Evolutionary conservation across 2,888 invertebrate species (phyloP).

Genomic region (Scaptodrosophila latifasciaeformis): DNA sequence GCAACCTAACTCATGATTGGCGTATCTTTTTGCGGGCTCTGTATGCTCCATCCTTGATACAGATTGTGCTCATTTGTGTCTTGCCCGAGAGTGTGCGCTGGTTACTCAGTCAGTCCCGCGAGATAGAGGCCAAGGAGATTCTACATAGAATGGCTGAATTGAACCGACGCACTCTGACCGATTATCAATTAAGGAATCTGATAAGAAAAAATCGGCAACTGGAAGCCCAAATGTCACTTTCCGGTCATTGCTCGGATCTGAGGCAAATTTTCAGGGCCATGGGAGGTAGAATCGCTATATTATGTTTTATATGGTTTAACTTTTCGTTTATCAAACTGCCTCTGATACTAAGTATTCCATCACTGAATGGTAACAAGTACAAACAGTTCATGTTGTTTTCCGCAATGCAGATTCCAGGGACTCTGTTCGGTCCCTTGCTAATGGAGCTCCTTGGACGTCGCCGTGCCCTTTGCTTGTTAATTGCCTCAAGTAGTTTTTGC

Average conservation of each 20-base stretch:
- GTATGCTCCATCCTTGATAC: constrained; percentile 81
- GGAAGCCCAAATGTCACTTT: constrained; percentile 16
- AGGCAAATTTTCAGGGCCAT: constrained; percentile 51
- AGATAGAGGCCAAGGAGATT: constrained; percentile 77
- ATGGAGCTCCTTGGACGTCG: constrained; percentile 81
- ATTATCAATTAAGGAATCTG: constrained; percentile 42
- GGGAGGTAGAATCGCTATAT: constrained; percentile 75
- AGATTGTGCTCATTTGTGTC: constrained; percentile 81
- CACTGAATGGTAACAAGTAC: constrained; percentile 83
- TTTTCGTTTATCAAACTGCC: constrained; percentile 86
- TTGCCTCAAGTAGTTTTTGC: constrained; percentile 37
- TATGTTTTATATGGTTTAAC: constrained; percentile 86
- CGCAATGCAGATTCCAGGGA: constrained; percentile 83
- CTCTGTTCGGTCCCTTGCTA: constrained; percentile 79
- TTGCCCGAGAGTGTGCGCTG: constrained; percentile 85
- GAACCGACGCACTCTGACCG: constrained; percentile 74
- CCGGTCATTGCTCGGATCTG: constrained; percentile 38
- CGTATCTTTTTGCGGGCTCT: constrained; percentile 79
- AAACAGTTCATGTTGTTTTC: constrained; percentile 80
- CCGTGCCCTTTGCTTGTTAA: constrained; percentile 77
- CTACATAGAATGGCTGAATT: constrained; percentile 79
- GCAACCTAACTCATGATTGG: constrained; percentile 83
- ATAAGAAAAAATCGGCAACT: constrained; percentile 43
- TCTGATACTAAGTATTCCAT: constrained; percentile 83
- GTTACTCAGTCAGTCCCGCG: constrained; percentile 80